Evolutionary conservation across 1,140 invertebrate species (phyloP).

Genomic region (Maconellicoccus hirsutus): DNA sequence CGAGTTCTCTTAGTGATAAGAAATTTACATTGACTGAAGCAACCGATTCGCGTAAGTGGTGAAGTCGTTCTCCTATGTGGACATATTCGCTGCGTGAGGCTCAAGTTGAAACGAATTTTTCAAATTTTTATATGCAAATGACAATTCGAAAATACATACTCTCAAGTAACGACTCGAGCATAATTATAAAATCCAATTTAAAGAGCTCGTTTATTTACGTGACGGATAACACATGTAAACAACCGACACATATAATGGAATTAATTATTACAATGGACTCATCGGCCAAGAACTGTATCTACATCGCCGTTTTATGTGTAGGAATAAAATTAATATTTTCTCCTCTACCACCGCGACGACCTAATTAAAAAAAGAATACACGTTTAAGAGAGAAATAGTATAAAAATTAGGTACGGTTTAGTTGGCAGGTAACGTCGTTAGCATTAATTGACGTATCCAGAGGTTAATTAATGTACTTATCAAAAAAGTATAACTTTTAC

Average conservation of each 20-base stretch:
- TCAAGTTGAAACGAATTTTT: too few relatives aligned
- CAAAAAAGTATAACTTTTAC: slow-evolving; percentile 7
- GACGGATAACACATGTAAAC: slow-evolving; percentile 20
- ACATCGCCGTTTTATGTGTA: neutral
- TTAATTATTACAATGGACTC: slow-evolving; percentile 20
- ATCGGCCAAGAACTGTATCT: neutral
- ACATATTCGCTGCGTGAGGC: too few relatives aligned
- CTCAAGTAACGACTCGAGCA: neutral
- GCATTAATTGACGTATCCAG: slow-evolving; percentile 15
- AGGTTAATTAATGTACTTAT: slow-evolving; percentile 20
- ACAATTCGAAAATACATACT: neutral
- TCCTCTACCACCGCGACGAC: neutral
- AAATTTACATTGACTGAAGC: too few relatives aligned
- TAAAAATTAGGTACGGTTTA: slow-evolving; percentile 20
- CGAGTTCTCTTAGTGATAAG: too few relatives aligned
- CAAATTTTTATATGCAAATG: neutral
- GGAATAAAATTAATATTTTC: slow-evolving; percentile 15
- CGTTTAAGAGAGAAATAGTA: neutral
- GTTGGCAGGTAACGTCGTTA: neutral
- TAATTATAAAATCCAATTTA: slow-evolving; percentile 21
- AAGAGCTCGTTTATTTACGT: slow-evolving; percentile 19
- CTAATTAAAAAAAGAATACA: slow-evolving; percentile 12
- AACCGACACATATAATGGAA: slow-evolving; percentile 15
- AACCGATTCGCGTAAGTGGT: too few relatives aligned
- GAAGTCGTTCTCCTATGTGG: too few relatives aligned